Evolutionary conservation across 2,113 vertebrate species (phyloP).

Genomic region (Campylorhamphus procurvoides): DNA sequence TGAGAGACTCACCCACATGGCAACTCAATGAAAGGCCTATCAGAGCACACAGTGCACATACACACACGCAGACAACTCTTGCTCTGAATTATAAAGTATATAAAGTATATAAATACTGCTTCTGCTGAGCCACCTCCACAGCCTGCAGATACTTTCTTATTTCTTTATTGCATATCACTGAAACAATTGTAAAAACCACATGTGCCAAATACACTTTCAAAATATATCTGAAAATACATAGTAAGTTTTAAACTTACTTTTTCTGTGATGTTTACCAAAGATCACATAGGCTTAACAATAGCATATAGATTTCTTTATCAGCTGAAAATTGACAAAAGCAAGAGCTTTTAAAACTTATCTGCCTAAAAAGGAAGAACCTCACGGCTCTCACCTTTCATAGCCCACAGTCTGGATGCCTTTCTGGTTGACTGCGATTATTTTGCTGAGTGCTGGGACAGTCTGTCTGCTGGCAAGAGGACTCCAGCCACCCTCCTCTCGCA

Average conservation of each 20-base stretch:
- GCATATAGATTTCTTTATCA: background rate
- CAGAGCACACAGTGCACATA: background rate
- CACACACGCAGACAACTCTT: background rate
- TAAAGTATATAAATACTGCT: background rate
- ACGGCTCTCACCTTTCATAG: conserved; percentile 29
- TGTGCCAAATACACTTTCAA: background rate
- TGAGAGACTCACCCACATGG: background rate
- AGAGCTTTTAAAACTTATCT: background rate
- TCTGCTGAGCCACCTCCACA: background rate
- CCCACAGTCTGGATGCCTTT: conserved; percentile 58
- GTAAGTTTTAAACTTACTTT: background rate
- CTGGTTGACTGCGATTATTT: conserved; percentile 61
- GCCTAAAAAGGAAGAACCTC: conserved; percentile 1
- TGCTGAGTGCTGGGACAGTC: conserved; percentile 45
- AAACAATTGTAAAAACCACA: background rate
- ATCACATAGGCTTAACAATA: background rate
- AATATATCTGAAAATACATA: background rate
- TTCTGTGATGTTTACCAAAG: background rate
- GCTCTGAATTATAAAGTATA: background rate
- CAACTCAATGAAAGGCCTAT: background rate
- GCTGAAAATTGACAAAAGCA: background rate
- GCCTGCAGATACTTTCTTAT: background rate
- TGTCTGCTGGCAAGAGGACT: conserved; percentile 33
- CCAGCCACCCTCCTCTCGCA: background rate
- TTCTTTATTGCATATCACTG: background rate